phyloP scores from a whole-genome alignment of 2,797 vertebrate genomes.

The Toxotes lorentzi region DNA sequence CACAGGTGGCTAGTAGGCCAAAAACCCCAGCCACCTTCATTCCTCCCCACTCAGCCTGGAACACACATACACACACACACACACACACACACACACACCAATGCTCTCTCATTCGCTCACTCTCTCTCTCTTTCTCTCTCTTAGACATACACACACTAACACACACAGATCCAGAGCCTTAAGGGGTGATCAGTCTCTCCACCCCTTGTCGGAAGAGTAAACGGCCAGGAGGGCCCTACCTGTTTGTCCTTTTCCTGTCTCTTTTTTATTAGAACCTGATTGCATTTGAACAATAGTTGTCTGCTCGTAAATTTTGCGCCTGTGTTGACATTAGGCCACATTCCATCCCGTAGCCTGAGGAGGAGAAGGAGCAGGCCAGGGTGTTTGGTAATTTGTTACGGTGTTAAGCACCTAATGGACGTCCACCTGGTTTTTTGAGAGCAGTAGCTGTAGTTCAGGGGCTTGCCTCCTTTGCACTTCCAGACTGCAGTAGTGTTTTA shows the following conservation, averaged over 20 bases:
- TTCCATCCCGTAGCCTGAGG: conserved; percentile 78
- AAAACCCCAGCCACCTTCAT: conserved; percentile 46
- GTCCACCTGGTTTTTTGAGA: conserved; percentile 84
- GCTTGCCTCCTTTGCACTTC: conserved; percentile 79
- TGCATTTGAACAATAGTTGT: conserved; percentile 82
- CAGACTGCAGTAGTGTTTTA: conserved; percentile 84
- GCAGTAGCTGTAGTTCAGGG: conserved; percentile 73
- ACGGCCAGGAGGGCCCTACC: conserved; percentile 74
- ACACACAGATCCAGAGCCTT: conserved; percentile 49
- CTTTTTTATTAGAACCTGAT: conserved; percentile 78
- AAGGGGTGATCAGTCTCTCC: conserved; percentile 73
- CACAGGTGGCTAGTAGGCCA: conserved; percentile 65
- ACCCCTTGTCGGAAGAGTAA: conserved; percentile 78
- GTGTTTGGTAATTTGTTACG: conserved; percentile 87
- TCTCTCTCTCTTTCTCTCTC: conserved; percentile 18
- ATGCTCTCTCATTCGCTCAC: conserved; percentile 1
- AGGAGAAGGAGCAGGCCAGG: conserved; percentile 70
- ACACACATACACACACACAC: conserved; percentile 33
- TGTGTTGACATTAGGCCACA: conserved; percentile 82
- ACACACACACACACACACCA: conserved; percentile 13
- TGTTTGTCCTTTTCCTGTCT: conserved; percentile 74
- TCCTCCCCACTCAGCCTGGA: conserved; percentile 45
- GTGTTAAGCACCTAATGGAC: conserved; percentile 84
- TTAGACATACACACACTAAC: conserved; percentile 40
- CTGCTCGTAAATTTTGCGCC: conserved; percentile 82